Percentiles rank a stretch among this genome's conserved stretches.
Evolutionary conservation across 2,113 vertebrate genomes (phyloP).

Genomic region (Polypterus bichir): DNA sequence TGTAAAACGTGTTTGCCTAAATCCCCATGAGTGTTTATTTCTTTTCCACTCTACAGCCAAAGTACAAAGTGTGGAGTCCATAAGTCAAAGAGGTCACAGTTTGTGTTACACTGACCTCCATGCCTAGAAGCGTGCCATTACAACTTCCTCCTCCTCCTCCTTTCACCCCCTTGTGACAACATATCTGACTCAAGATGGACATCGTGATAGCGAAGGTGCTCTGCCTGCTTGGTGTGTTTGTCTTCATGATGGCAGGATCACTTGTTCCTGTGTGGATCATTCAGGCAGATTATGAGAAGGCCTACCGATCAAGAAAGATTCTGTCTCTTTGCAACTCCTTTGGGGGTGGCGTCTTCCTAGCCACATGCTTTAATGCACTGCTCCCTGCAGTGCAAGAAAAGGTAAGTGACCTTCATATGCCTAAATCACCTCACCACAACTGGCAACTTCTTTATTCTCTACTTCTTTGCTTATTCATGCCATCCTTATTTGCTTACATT

Average conservation of each 20-base stretch:
- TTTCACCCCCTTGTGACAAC: not conserved
- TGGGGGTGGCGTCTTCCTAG: slow-evolving; percentile 78
- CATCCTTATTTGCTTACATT: not conserved
- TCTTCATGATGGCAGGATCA: slow-evolving; percentile 67
- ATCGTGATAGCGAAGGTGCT: slow-evolving; percentile 65
- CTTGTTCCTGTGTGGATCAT: slow-evolving; percentile 71
- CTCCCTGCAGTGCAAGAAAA: slow-evolving; percentile 72
- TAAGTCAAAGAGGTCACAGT: not conserved
- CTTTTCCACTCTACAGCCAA: not conserved
- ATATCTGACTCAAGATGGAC: slow-evolving; percentile 38
- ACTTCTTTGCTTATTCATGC: slow-evolving; percentile 3
- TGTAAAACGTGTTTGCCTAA: too few species aligned
- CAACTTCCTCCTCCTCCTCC: not conserved
- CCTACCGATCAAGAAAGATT: slow-evolving; percentile 44
- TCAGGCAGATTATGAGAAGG: slow-evolving; percentile 56
- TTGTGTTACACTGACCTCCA: not conserved
- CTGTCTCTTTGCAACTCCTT: slow-evolving; percentile 73
- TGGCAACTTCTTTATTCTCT: too few species aligned
- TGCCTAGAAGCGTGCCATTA: not conserved
- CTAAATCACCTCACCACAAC: not conserved
- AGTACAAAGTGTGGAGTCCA: not conserved
- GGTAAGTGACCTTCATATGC: slow-evolving; percentile 39
- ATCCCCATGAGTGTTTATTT: too few species aligned
- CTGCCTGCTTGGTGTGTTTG: slow-evolving; percentile 63
- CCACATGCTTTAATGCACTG: slow-evolving; percentile 82